Conservation (phyloP, 2,113 vertebrate genomes). For the Gobiocypris rarus region DNA sequence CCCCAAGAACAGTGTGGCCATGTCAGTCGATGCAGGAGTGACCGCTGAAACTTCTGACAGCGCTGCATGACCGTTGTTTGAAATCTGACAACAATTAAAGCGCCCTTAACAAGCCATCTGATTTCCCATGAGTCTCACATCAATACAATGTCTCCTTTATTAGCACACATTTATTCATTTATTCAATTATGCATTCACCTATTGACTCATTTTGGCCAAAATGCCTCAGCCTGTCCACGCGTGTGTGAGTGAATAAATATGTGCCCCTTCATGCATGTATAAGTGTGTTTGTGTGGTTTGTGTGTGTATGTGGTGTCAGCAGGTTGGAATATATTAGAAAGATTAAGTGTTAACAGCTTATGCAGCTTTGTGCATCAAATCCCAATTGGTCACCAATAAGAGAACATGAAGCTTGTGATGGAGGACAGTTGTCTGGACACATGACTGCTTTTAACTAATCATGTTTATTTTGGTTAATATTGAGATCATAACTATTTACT, state of each 20-base stretch:
- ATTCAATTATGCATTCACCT: constrained; percentile 55
- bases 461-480: background rate
- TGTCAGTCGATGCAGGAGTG: constrained; percentile 42
- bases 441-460: background rate
- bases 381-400: constrained; percentile 3
- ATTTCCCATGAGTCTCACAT: constrained; percentile 57
- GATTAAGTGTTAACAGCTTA: constrained; percentile 30
- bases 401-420: constrained; percentile 23
- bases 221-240: background rate
- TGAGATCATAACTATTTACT: background rate
- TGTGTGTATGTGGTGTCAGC: background rate
- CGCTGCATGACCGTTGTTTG: constrained; percentile 36
- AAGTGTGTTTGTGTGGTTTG: background rate
- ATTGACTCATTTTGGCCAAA: constrained; percentile 42
- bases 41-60: constrained; percentile 43
- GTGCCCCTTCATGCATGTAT: constrained; percentile 25
- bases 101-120: constrained; percentile 34
- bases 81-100: constrained; percentile 59
- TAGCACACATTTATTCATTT: constrained; percentile 53
- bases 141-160: constrained; percentile 44
- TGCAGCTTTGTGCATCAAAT: constrained; percentile 32
- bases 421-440: background rate
- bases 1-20: constrained; percentile 47
- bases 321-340: constrained; percentile 26
- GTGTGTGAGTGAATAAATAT: constrained; percentile 38